phyloP scores from a whole-genome alignment of 1,140 invertebrate genomes.

The Drosophila nigrodunni region DNA sequence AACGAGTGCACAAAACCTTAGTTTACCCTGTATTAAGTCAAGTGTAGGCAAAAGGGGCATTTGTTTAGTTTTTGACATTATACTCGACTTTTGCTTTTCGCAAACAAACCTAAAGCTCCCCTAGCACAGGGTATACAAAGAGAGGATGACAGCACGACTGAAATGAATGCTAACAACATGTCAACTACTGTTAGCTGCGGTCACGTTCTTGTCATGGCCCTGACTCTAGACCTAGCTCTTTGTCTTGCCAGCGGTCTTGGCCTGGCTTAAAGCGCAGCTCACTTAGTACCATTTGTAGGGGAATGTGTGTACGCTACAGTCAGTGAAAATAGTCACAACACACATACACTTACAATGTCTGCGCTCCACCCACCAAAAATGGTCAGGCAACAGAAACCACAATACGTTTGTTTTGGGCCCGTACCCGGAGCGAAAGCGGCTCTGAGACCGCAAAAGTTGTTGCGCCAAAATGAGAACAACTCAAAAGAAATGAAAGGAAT shows the following conservation, averaged over 20 bases:
- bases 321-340: conserved; percentile 46
- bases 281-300: not conserved
- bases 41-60: too few relatives aligned
- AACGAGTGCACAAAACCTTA: too few relatives aligned
- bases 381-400: conserved; percentile 52
- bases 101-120: too few relatives aligned
- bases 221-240: conserved; percentile 29
- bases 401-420: conserved; percentile 26
- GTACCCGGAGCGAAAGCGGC: conserved; percentile 33
- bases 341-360: not conserved
- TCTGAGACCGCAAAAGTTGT: conserved; percentile 39
- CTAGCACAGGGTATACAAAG: too few relatives aligned
- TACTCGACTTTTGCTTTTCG: too few relatives aligned
- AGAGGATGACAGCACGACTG: conserved; percentile 6
- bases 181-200: conserved; percentile 79
- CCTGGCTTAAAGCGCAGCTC: not conserved
- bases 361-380: conserved; percentile 67
- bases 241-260: not conserved
- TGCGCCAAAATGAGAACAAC: conserved; percentile 43
- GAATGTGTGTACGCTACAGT: conserved; percentile 6
- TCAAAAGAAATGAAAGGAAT: conserved; percentile 7
- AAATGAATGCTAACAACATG: conserved; percentile 66
- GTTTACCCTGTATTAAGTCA: too few relatives aligned
- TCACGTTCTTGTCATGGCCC: conserved; percentile 55
- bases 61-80: too few relatives aligned